A percentile compares a stretch with the other conserved stretches of the same genome.
phyloP scores from a whole-genome alignment of 2,888 invertebrate species.

The Chrysolina americana region DNA sequence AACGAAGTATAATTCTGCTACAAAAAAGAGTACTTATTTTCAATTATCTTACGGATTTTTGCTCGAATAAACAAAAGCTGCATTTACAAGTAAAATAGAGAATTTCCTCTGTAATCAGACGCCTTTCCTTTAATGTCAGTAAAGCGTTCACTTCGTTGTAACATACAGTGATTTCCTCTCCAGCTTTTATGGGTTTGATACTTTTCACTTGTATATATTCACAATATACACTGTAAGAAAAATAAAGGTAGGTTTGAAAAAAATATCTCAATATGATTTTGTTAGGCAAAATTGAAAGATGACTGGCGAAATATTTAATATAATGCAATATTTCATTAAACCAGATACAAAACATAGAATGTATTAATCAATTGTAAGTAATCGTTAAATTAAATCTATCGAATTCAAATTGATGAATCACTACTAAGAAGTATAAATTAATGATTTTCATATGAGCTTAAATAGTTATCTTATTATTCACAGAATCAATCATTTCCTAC shows the following conservation, averaged over 20 bases:
- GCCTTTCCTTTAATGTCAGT: conserved; percentile 43
- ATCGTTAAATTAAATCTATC: too few relatives aligned
- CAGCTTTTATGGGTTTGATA: conserved; percentile 47
- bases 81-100: conserved; percentile 53
- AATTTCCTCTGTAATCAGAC: conserved; percentile 47
- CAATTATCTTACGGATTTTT: conserved; percentile 46
- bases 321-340: too few relatives aligned
- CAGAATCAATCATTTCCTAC: too few relatives aligned
- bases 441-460: too few relatives aligned
- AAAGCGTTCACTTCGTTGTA: conserved; percentile 52
- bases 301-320: too few relatives aligned
- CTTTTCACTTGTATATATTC: conserved; percentile 53
- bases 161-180: conserved; percentile 56
- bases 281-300: too few relatives aligned
- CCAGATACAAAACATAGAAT: too few relatives aligned
- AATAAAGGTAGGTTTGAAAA: not conserved
- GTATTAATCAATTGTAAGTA: too few relatives aligned
- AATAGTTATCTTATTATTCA: too few relatives aligned
- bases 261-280: not conserved
- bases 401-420: too few relatives aligned
- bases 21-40: not conserved
- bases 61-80: conserved; percentile 47
- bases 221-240: conserved; percentile 51
- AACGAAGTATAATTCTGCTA: not conserved
- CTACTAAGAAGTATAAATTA: too few relatives aligned